Conservation (phyloP, 2,888 invertebrate species). For the Cephus sareptanus region DNA sequence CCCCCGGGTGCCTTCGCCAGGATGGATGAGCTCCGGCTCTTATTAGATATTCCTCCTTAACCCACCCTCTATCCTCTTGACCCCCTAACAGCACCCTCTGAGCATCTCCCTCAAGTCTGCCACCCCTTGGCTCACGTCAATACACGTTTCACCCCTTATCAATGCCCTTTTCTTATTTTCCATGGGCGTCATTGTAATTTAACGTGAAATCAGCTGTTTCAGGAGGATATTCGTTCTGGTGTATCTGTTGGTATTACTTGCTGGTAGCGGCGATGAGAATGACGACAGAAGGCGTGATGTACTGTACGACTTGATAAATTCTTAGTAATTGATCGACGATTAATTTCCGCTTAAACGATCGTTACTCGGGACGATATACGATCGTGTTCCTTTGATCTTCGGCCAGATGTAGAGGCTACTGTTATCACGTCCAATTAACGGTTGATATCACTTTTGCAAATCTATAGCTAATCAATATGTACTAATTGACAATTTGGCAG, state of each 20-base stretch:
- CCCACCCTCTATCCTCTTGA: slow-evolving; percentile 40
- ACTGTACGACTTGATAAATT: slow-evolving; percentile 25
- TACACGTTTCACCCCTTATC: slow-evolving; percentile 44
- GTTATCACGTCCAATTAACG: not conserved
- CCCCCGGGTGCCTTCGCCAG: slow-evolving; percentile 57
- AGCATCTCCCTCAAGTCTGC: slow-evolving; percentile 39
- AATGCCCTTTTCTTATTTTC: slow-evolving; percentile 14
- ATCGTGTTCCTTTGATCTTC: not conserved
- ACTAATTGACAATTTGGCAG: not conserved
- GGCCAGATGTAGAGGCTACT: not conserved
- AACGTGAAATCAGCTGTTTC: slow-evolving; percentile 36
- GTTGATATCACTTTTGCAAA: not conserved
- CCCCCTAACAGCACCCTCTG: slow-evolving; percentile 16
- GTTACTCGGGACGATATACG: not conserved
- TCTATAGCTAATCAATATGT: not conserved
- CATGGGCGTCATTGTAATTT: slow-evolving; percentile 42
- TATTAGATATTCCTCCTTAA: slow-evolving; percentile 62
- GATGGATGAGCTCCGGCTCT: slow-evolving; percentile 61
- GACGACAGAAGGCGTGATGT: slow-evolving; percentile 27
- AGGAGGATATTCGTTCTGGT: not conserved
- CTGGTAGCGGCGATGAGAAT: slow-evolving; percentile 3
- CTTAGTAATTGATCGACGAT: not conserved
- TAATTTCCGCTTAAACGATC: not conserved
- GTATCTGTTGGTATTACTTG: not conserved
- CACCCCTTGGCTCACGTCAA: slow-evolving; percentile 44